Evolutionary conservation across 2,888 invertebrate species (phyloP).

Genomic region (Lasius platythorax): DNA sequence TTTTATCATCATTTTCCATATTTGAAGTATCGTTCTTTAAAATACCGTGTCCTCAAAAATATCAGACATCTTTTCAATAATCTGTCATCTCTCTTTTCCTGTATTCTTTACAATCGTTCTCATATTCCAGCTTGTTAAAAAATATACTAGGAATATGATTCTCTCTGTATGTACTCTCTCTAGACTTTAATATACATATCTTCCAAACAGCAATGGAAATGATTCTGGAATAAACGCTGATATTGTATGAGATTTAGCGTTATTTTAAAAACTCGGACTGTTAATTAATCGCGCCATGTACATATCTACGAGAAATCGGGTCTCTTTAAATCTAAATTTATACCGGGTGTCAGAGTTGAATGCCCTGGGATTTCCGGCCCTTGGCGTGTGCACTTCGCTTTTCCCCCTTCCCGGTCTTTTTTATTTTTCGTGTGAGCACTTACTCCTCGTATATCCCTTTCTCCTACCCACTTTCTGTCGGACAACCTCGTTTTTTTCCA

Average conservation of each 20-base stretch:
- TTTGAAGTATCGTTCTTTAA: too few species aligned
- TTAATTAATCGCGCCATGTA: constrained; percentile 30
- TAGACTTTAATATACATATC: background rate
- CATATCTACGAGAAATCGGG: constrained; percentile 71
- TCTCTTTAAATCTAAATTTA: constrained; percentile 84
- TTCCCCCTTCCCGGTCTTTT: constrained; percentile 65
- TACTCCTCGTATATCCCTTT: constrained; percentile 62
- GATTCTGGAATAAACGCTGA: background rate
- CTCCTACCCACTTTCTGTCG: constrained; percentile 52
- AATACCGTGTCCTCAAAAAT: too few species aligned
- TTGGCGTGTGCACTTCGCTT: constrained; percentile 75
- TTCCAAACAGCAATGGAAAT: background rate
- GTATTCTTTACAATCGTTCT: background rate
- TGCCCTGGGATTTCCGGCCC: constrained; percentile 84
- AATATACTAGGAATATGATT: background rate
- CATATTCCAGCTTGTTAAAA: background rate
- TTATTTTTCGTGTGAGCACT: constrained; percentile 68
- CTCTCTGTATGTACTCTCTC: background rate
- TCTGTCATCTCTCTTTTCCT: background rate
- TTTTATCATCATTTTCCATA: too few species aligned
- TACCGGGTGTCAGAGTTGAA: constrained; percentile 82
- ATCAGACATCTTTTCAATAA: background rate
- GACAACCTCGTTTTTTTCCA: constrained; percentile 68
- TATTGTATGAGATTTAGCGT: background rate
- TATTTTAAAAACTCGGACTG: background rate